Conservation (phyloP, 2,888 invertebrate genomes). For the Dryomyza anilis region DNA sequence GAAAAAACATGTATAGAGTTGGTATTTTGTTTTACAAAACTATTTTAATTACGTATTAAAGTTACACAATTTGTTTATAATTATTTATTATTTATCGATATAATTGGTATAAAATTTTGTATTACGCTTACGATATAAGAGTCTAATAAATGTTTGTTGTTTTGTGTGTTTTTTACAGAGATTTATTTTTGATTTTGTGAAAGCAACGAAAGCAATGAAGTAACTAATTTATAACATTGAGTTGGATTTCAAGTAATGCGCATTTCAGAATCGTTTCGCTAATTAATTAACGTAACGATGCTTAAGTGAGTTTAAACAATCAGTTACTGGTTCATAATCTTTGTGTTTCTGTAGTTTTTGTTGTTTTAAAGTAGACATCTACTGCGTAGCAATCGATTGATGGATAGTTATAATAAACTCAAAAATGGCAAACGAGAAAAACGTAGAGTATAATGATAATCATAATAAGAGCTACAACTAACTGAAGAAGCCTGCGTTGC, state of each 20-base stretch:
- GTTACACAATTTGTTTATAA: neutral
- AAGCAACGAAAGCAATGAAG: too few species aligned
- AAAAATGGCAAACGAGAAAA: conserved; percentile 15
- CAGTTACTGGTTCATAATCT: conserved; percentile 8
- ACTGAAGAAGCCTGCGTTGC: too few species aligned
- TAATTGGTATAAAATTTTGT: conserved; percentile 18
- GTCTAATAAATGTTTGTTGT: neutral
- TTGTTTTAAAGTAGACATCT: conserved; percentile 12
- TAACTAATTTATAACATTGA: too few species aligned
- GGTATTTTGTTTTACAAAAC: neutral
- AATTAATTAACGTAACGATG: too few species aligned
- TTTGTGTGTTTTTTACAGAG: too few species aligned
- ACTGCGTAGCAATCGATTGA: too few species aligned
- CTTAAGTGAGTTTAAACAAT: too few species aligned
- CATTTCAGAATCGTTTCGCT: too few species aligned
- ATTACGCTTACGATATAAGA: neutral
- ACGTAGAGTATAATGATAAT: neutral
- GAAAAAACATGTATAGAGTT: too few species aligned
- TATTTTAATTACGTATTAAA: conserved; percentile 7
- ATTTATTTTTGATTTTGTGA: too few species aligned
- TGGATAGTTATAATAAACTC: conserved; percentile 9
- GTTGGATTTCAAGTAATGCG: too few species aligned
- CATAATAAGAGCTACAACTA: conserved; percentile 13
- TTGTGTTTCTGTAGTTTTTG: conserved; percentile 24
- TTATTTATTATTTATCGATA: conserved; percentile 4